A percentile compares a stretch with the other conserved stretches of the same genome.
phyloP scores from a whole-genome alignment of 37 sponge, comb jelly and placozoan genomes.

The Diacarnus erythraeanus region DNA sequence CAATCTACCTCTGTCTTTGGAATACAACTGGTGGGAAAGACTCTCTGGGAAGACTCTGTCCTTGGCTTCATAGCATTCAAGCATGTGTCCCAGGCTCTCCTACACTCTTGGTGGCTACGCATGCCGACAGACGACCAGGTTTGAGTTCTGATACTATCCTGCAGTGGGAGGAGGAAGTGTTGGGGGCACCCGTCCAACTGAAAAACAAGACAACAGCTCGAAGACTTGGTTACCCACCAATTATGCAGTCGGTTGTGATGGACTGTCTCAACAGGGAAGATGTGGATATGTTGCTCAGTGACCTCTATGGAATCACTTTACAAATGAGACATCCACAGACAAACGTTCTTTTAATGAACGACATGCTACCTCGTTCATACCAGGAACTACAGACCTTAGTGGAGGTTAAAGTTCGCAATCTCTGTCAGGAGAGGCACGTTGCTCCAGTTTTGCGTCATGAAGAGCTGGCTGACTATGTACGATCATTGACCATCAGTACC shows the following conservation, averaged over 20 bases:
- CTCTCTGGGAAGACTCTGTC: slow-evolving; percentile 29
- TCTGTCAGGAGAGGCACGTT: slow-evolving; percentile 16
- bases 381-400: slow-evolving; percentile 63
- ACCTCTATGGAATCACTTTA: slow-evolving; percentile 32
- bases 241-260: slow-evolving; percentile 44
- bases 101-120: slow-evolving; percentile 61
- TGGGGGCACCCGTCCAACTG: slow-evolving; percentile 24
- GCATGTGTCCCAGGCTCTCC: slow-evolving; percentile 63
- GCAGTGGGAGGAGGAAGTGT: slow-evolving; percentile 49
- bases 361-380: slow-evolving; percentile 60
- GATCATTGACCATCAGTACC: slow-evolving; percentile 42
- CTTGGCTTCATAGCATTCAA: slow-evolving; percentile 64
- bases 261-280: slow-evolving; percentile 41
- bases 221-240: slow-evolving; percentile 40
- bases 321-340: slow-evolving; percentile 26
- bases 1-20: slow-evolving; percentile 67
- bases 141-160: slow-evolving; percentile 23
- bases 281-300: slow-evolving; percentile 41
- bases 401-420: slow-evolving; percentile 47
- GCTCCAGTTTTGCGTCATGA: slow-evolving; percentile 42
- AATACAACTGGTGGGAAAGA: slow-evolving; percentile 42
- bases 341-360: slow-evolving; percentile 14
- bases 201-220: not conserved
- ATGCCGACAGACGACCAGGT: slow-evolving; percentile 42
- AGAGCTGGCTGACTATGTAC: slow-evolving; percentile 58